Conservation (phyloP, 2,797 vertebrate species). For the Pseudocheirus occidentalis region DNA sequence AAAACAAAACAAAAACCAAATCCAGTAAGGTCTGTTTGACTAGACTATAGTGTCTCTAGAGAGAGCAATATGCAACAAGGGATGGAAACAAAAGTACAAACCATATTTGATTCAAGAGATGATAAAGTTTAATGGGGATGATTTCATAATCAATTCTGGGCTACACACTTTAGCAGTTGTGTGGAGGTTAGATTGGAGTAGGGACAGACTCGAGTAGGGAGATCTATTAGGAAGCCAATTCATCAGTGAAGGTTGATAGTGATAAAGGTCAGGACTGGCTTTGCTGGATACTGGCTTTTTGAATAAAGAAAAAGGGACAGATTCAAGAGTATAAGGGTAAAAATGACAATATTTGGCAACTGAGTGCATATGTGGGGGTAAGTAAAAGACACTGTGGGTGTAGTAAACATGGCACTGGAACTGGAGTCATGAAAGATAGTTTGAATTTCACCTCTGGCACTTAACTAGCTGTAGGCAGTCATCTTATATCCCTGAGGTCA, state of each 20-base stretch:
- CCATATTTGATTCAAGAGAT: not conserved
- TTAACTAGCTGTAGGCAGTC: not conserved
- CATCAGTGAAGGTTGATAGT: not conserved
- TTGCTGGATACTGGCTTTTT: not conserved
- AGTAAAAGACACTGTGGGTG: not conserved
- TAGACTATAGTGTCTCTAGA: not conserved
- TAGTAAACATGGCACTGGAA: not conserved
- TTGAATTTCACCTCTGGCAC: not conserved
- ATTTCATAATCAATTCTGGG: not conserved
- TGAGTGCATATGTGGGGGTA: not conserved
- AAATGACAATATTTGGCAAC: not conserved
- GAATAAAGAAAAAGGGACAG: not conserved
- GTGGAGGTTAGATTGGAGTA: not conserved
- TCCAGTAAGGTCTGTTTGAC: not conserved
- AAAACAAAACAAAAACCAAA: not conserved
- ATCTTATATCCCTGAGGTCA: not conserved
- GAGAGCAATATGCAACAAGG: not conserved
- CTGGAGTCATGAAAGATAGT: not conserved
- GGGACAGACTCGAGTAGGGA: not conserved
- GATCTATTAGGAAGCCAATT: not conserved
- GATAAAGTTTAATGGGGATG: not conserved
- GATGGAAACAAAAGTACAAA: not conserved
- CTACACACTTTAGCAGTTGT: not conserved
- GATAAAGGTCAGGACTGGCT: not conserved
- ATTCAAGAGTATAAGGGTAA: not conserved